Conservation (phyloP, 2,113 vertebrate species). For the Taxidea taxus region DNA sequence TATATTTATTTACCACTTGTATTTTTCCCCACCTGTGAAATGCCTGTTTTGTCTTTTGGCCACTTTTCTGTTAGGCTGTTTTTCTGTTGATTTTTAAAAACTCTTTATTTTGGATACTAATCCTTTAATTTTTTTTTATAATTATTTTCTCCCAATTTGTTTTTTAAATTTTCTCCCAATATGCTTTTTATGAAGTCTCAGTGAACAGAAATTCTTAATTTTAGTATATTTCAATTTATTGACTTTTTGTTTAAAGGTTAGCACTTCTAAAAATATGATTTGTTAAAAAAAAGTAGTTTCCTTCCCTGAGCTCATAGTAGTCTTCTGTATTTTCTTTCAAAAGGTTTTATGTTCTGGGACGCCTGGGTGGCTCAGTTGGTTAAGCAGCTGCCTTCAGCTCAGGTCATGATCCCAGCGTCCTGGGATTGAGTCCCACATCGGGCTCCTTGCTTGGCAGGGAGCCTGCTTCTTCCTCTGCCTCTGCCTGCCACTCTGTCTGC, state of each 20-base stretch:
- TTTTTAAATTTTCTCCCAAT: background rate
- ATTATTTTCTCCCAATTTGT: background rate
- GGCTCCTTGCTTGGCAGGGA: no score
- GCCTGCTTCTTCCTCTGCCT: no score
- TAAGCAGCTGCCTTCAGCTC: no score
- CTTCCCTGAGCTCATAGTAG: background rate
- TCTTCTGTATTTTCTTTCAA: background rate
- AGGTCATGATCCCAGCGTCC: no score
- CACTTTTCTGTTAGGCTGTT: background rate
- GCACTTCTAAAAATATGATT: background rate
- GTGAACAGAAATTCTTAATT: background rate
- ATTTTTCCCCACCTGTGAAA: background rate
- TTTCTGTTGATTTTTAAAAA: conserved; percentile 20
- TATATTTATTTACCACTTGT: background rate
- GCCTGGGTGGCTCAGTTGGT: no score
- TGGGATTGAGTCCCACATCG: no score
- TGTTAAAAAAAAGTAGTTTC: background rate
- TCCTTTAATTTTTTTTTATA: background rate
- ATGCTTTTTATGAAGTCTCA: background rate
- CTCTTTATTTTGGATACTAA: background rate
- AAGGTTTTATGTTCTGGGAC: background rate
- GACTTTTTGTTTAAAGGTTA: background rate
- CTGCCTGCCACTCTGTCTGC: no score
- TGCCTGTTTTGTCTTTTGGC: background rate
- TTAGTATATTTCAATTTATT: background rate